A percentile compares a stretch with the other conserved stretches of the same genome.
Conservation (phyloP, 2,888 invertebrate genomes). For the Thymelicus lineola region DNA sequence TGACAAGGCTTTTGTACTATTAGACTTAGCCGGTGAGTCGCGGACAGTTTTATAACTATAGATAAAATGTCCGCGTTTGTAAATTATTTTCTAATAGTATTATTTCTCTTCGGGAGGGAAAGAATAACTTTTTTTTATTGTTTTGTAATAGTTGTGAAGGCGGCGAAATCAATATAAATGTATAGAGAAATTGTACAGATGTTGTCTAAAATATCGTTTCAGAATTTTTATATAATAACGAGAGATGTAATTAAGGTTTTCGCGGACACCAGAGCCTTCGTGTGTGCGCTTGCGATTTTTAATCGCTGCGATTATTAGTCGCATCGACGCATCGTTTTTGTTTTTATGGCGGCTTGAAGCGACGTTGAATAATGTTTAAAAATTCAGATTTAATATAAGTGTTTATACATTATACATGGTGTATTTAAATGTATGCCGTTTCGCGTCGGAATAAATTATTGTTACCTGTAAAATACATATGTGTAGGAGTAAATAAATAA, state of each 20-base stretch:
- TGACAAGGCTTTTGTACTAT: slow-evolving; percentile 18
- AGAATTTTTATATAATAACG: slow-evolving; percentile 41
- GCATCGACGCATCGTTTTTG: slow-evolving; percentile 22
- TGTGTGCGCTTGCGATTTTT: slow-evolving; percentile 25
- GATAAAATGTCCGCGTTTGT: slow-evolving; percentile 12
- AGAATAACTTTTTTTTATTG: slow-evolving; percentile 5
- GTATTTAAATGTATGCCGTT: not conserved
- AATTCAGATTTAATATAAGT: slow-evolving; percentile 26
- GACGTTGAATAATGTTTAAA: slow-evolving; percentile 29
- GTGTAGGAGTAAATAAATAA: slow-evolving; percentile 21
- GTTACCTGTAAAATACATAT: slow-evolving; percentile 36
- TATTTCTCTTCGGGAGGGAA: slow-evolving; percentile 13
- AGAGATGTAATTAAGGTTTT: slow-evolving; percentile 26
- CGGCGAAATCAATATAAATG: slow-evolving; percentile 30
- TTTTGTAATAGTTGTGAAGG: slow-evolving; percentile 10
- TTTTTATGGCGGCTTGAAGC: slow-evolving; percentile 23
- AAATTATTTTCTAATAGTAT: slow-evolving; percentile 25
- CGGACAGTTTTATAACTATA: slow-evolving; percentile 12
- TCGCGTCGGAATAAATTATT: slow-evolving; percentile 29
- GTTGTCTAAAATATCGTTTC: slow-evolving; percentile 42
- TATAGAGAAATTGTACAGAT: slow-evolving; percentile 41
- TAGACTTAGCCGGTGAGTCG: slow-evolving; percentile 4
- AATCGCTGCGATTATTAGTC: slow-evolving; percentile 30
- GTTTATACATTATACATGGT: slow-evolving; percentile 31
- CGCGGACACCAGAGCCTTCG: slow-evolving; percentile 37